These are phyloP conservation scores for Furcula furcula DNA, from an alignment of 2,888 invertebrate genomes.

Conservation along the genomic window DNA sequence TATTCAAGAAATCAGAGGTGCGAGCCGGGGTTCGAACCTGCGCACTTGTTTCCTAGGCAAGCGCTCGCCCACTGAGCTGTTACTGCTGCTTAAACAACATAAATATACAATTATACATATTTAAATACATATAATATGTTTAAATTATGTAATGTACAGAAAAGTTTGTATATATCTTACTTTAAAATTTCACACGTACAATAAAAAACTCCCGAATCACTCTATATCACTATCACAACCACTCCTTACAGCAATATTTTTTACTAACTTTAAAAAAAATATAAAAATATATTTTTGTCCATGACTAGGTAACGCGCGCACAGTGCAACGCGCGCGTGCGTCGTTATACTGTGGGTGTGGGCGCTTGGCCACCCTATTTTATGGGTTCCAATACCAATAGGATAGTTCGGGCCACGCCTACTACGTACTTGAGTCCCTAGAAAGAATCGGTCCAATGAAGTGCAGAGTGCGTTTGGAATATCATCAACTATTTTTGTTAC, in stretches of 20 bases:
- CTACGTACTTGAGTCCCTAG: constrained; percentile 22
- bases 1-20: no score
- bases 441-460: no score
- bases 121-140: neutral
- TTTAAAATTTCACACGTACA: neutral
- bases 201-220: constrained; percentile 6
- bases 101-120: no score
- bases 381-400: constrained; percentile 26
- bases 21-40: no score
- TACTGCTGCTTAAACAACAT: no score
- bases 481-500: no score
- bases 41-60: no score
- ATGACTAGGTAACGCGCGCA: constrained; percentile 24
- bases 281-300: constrained; percentile 8
- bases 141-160: neutral
- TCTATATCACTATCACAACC: neutral
- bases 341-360: constrained; percentile 46
- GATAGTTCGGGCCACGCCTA: constrained; percentile 48
- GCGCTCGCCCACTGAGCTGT: no score
- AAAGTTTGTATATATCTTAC: neutral
- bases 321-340: constrained; percentile 33
- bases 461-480: no score
- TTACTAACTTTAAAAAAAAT: constrained; percentile 3
- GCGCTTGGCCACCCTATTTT: constrained; percentile 34
- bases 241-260: neutral